phyloP scores from a whole-genome alignment of 2,797 vertebrate species.

The Sebastes cheni region DNA sequence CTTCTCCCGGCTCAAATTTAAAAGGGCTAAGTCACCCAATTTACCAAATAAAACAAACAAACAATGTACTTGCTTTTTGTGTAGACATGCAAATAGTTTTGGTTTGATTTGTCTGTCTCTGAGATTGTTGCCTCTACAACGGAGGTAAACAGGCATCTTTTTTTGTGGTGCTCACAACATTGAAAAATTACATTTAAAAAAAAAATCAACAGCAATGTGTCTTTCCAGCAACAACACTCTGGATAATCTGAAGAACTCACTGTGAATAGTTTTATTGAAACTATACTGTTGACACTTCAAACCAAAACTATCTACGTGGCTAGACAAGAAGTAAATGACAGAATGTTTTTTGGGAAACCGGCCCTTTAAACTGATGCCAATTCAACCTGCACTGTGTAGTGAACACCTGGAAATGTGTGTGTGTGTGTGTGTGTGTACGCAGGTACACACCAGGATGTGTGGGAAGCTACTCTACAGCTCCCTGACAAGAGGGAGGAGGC shows the following conservation, averaged over 20 bases:
- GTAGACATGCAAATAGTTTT: background rate
- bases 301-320: background rate
- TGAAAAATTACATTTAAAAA: background rate
- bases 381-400: background rate
- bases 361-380: background rate
- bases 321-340: background rate
- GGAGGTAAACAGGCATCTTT: too few relatives aligned
- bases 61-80: background rate
- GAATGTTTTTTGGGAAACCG: background rate
- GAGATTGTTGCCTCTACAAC: too few relatives aligned
- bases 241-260: background rate
- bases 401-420: background rate
- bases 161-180: background rate
- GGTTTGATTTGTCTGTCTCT: background rate
- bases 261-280: background rate
- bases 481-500: slow-evolving; percentile 58
- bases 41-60: background rate
- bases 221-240: background rate
- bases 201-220: background rate
- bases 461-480: slow-evolving; percentile 43
- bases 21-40: background rate
- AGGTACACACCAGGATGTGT: slow-evolving; percentile 14
- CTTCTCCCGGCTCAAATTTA: background rate
- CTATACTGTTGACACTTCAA: background rate
- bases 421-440: background rate